Evolutionary conservation across 1,140 invertebrate genomes (phyloP), one percentile per base, ranked within the genome.

Genomic region (Idris sp.): DNA sequence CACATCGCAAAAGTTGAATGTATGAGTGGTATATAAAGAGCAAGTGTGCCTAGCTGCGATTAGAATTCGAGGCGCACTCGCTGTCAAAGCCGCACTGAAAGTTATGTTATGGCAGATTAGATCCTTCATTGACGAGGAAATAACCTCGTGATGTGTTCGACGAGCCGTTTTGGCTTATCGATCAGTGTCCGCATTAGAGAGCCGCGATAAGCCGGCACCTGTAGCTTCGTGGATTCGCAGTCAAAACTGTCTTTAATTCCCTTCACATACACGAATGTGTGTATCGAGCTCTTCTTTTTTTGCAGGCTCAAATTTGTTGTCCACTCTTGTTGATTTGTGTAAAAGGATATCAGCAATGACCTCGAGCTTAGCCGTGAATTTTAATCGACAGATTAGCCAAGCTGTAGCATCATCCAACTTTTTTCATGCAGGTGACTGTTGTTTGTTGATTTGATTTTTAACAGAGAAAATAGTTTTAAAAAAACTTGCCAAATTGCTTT

Each of bases 131-230:
- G 40, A 62, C 31, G 58, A 53, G 54, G 19, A 59, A 67, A 67
- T 54, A 33, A 54, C 53, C 13, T 7, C 26, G 30, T 36, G 31
- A 54, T 54, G 48, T 22, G 56, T 61, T 54, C 41, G 58, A 33
- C 30, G 43, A 65, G 46, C 36, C 11, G 36, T 58, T 58, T 13
- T 53, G 22, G 40, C 33, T 65, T 75, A 75, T 75, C 73, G 73
- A 75, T 75, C 64, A 69, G 65, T 35, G 33, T 53, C 58, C 15
- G 59, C 44, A 65, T 75, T 64, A 69, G 64, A n/a, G n/a, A 62
- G 19, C 30, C 43, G 38, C n/a, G 72, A 65, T 75, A 75, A 75
- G 43, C 64, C 26, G 58, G 64, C 72, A 75, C 72, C 72, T 75
- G 72, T 75, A 36, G 72, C 62, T 74, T 49, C 49, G 56, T 25